These are phyloP conservation scores for Spilosoma lubricipeda DNA, from an alignment of 2,888 invertebrate genomes.

Conservation along the genomic window DNA sequence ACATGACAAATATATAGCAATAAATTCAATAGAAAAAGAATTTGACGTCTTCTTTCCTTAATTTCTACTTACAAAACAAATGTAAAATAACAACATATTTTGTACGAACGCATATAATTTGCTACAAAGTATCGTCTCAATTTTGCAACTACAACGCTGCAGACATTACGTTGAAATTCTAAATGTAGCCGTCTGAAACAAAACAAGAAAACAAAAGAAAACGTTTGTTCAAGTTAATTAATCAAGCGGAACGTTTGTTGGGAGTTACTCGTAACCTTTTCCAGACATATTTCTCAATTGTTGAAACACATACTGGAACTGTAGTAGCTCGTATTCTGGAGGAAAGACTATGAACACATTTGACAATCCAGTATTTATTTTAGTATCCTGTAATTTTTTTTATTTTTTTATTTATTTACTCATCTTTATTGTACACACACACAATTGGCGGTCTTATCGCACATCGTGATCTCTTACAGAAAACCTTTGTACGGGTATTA, in stretches of 20 bases:
- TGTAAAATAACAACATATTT: neutral
- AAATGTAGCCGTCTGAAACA: slow-evolving; percentile 37
- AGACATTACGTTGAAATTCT: slow-evolving; percentile 29
- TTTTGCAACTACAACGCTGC: slow-evolving; percentile 17
- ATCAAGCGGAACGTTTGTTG: slow-evolving; percentile 27
- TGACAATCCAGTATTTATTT: neutral
- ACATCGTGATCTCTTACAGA: too few species aligned
- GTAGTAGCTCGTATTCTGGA: neutral
- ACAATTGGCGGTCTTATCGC: too few species aligned
- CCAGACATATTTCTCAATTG: slow-evolving; percentile 18
- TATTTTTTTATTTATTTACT: too few species aligned
- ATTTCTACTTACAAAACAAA: neutral
- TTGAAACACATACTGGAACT: slow-evolving; percentile 9
- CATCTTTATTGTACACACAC: too few species aligned
- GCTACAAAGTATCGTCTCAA: slow-evolving; percentile 22
- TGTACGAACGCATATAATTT: neutral
- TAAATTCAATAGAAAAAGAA: neutral
- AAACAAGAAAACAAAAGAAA: slow-evolving; percentile 38
- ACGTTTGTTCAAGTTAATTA: slow-evolving; percentile 45
- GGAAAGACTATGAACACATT: neutral
- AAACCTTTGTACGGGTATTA: too few species aligned
- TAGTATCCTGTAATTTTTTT: too few species aligned
- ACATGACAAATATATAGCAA: too few species aligned
- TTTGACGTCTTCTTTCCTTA: neutral
- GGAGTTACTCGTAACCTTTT: slow-evolving; percentile 16